Evolutionary conservation across 1,140 invertebrate species (phyloP).

Genomic region (Marisa cornuarietis): DNA sequence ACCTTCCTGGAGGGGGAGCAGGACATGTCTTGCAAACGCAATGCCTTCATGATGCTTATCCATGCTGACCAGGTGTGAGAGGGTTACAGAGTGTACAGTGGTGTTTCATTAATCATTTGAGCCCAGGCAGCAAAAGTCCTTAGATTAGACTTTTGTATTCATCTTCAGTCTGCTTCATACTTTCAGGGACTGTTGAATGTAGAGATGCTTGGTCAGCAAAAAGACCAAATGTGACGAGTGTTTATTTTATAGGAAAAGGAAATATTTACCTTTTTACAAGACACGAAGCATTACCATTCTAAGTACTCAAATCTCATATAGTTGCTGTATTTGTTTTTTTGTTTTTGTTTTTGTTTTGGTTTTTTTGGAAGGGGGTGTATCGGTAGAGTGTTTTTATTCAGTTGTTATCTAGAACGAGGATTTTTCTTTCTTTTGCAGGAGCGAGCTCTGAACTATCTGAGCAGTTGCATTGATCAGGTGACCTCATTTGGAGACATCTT

Average conservation of each 20-base stretch:
- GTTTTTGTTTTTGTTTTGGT: not conserved
- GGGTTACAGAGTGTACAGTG: not conserved
- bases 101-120: not conserved
- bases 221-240: too few species aligned
- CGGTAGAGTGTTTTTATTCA: not conserved
- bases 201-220: too few species aligned
- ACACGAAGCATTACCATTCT: too few species aligned
- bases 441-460: slow-evolving; percentile 89
- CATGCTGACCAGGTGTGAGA: slow-evolving; percentile 82
- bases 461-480: slow-evolving; percentile 86
- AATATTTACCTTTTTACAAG: too few species aligned
- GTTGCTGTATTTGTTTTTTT: not conserved
- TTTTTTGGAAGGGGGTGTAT: not conserved
- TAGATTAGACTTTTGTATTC: too few species aligned
- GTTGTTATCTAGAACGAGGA: too few species aligned
- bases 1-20: slow-evolving; percentile 96
- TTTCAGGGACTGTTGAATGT: too few species aligned
- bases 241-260: too few species aligned
- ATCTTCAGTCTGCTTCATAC: too few species aligned
- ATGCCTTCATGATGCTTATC: slow-evolving; percentile 98
- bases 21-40: slow-evolving; percentile 98
- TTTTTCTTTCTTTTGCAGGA: slow-evolving; percentile 78
- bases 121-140: too few species aligned
- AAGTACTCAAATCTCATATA: too few species aligned
- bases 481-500: slow-evolving; percentile 96